Evolutionary conservation across 2,797 vertebrate species (phyloP).

Genomic region (Centropyge bicolor): DNA sequence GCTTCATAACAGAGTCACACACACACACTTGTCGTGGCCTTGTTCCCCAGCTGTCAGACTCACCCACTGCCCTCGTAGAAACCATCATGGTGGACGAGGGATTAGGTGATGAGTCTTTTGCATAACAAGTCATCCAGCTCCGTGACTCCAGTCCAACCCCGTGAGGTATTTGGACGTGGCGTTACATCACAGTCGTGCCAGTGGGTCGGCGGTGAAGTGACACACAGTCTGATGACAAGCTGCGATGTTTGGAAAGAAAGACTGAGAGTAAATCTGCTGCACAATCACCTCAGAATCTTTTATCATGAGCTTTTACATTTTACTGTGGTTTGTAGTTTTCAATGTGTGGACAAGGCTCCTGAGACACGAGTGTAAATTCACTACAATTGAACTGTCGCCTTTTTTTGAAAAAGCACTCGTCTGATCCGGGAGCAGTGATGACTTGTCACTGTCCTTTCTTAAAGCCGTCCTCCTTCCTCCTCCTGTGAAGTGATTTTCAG

Average conservation of each 20-base stretch:
- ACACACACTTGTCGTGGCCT: conserved; percentile 22
- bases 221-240: not conserved
- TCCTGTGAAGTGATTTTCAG: not conserved
- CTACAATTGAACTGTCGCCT: no score
- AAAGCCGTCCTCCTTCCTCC: not conserved
- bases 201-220: conserved; percentile 46
- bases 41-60: conserved; percentile 56
- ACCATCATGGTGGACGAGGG: conserved; percentile 3
- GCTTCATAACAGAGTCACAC: not conserved
- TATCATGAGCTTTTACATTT: not conserved
- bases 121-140: conserved; percentile 43
- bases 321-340: not conserved
- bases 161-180: conserved; percentile 14
- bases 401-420: no score
- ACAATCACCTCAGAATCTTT: not conserved
- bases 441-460: not conserved
- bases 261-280: not conserved
- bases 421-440: not conserved
- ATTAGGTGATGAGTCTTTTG: conserved; percentile 60
- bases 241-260: not conserved
- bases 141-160: not conserved
- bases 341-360: not conserved
- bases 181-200: conserved; percentile 45
- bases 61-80: conserved; percentile 45
- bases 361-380: not conserved